Conservation (phyloP, 2,797 vertebrate species). For the Delichon dasypus region DNA sequence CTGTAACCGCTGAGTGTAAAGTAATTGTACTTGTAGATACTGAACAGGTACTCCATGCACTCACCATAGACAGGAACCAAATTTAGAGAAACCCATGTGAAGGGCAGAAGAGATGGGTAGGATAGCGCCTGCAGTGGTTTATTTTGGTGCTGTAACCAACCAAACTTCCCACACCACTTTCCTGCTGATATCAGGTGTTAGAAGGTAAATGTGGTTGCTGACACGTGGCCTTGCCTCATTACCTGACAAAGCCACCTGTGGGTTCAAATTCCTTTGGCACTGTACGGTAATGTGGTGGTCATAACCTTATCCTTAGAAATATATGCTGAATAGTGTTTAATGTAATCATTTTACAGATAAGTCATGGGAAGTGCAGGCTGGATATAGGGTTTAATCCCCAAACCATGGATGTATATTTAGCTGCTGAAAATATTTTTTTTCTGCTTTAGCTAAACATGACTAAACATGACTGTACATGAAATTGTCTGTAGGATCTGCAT, state of each 20-base stretch:
- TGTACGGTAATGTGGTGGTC: accelerated
- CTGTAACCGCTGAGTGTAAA: not conserved
- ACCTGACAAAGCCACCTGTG: not conserved
- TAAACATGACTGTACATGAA: not conserved
- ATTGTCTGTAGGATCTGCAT: not conserved
- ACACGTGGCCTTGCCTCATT: not conserved
- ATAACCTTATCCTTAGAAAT: not conserved
- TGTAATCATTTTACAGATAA: not conserved
- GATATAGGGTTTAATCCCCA: not conserved
- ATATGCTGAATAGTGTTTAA: not conserved
- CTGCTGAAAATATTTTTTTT: not conserved
- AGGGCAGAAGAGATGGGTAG: not conserved
- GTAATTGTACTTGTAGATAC: not conserved
- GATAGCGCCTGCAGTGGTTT: not conserved
- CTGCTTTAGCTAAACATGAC: not conserved
- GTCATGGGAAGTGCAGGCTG: not conserved
- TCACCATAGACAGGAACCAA: not conserved
- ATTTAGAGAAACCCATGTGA: not conserved
- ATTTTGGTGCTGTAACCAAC: not conserved
- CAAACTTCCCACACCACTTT: not conserved
- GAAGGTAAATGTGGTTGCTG: not conserved
- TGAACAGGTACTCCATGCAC: not conserved
- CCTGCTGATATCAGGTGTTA: not conserved
- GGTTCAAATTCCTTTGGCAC: slow-evolving; percentile 18
- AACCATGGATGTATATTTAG: not conserved